Base-by-base conservation (phyloP, 2,797 vertebrate genomes). In the Pangasius larnaudii region DNA sequence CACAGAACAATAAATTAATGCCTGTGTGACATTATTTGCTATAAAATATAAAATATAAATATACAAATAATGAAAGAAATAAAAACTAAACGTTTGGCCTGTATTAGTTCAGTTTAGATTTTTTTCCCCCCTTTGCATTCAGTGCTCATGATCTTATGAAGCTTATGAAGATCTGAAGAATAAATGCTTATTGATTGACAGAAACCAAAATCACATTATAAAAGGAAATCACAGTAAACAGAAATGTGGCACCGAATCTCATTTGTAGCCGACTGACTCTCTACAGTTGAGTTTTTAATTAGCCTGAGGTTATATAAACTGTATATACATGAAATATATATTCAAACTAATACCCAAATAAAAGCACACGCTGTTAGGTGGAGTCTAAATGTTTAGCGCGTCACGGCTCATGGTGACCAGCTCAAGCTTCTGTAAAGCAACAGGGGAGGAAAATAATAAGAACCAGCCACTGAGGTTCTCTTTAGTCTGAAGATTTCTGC, bases 381-480 rank as follows among this genome's bases (percentile, higher is more conserved):
- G 39, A 61, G 39, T 51, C 39, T 49, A 8, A n/a, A 61, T 0
- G 1, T 87, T 86, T 88, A 86, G 33, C 58, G 75, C 46, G 86
- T 89, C 92, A 88, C 87, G 89, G 89, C 71, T 85, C 10, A 74
- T 42, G 74, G 19, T 86, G 82, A 89, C 88, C 86, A 87, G 74
- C 90, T 89, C 84, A 88, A 85, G 87, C 77, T 86, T 88, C 90
- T 53, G 74, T 90, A 92, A 93, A 94, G 93, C 94, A 94, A 92
- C 86, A 91, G 1, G 87, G 94, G 90, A 92, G 88, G 93, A 90
- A 85, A 71, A 88, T 95, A 96, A 95, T 95, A 90, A 93, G 93
- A 94, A 95, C 92, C 95, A 96, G 94, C 91, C 93, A 87, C 5
- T 84, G 81, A 74, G 33, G 27, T 42, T 67, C 72, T 65, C 42